Conservation (phyloP, 2,113 vertebrate species). For the Trichechus manatus region DNA sequence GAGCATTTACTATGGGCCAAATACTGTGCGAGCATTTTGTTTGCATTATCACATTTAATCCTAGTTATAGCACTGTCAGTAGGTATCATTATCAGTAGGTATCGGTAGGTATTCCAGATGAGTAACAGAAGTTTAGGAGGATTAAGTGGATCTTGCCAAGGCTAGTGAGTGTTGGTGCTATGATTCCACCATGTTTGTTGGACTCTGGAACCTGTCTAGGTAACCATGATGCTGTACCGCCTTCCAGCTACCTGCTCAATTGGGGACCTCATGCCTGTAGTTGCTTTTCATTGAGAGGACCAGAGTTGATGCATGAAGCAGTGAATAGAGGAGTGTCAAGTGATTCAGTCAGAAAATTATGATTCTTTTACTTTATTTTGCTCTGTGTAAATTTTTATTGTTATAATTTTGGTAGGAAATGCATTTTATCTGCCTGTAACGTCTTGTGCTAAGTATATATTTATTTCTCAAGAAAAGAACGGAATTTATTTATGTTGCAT, state of each 20-base stretch:
- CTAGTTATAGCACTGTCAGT: background rate
- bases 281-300: background rate
- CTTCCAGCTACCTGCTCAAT: background rate
- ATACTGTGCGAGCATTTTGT: background rate
- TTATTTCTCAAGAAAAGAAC: background rate
- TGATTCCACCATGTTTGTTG: background rate
- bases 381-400: background rate
- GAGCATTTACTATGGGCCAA: background rate
- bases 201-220: background rate
- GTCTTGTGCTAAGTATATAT: background rate
- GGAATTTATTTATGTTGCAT: background rate
- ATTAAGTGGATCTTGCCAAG: background rate
- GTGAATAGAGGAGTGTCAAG: background rate
- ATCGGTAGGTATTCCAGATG: background rate
- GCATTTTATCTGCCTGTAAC: background rate
- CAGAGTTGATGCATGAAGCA: background rate
- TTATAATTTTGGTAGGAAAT: background rate
- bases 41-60: background rate
- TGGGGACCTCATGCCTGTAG: background rate
- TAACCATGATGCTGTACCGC: background rate
- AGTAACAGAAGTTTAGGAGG: background rate
- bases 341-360: constrained; percentile 30
- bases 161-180: background rate
- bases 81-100: background rate
- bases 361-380: background rate